These are phyloP conservation scores for Nomada flava DNA, from an alignment of 2,888 invertebrate genomes.

Conservation along the genomic window DNA sequence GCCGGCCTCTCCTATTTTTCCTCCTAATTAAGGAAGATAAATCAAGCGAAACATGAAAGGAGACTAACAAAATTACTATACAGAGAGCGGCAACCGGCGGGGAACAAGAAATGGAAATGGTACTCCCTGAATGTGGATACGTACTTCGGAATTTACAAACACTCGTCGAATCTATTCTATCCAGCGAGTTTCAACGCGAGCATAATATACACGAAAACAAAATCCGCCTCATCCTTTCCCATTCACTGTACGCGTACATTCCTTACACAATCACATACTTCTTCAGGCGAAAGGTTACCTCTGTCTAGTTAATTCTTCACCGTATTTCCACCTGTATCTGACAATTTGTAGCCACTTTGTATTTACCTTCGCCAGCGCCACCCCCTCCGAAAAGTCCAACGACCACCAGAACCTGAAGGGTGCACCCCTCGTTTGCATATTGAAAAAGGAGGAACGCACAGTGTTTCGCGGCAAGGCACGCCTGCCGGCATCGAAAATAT, in stretches of 20 bases:
- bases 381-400: too few relatives aligned
- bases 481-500: constrained; percentile 16
- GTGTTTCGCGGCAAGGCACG: constrained; percentile 40
- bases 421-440: constrained; percentile 33
- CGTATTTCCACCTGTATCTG: too few relatives aligned
- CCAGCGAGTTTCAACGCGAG: too few relatives aligned
- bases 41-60: constrained; percentile 8
- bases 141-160: not conserved
- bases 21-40: constrained; percentile 28
- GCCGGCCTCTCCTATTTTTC: not conserved
- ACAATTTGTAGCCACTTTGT: too few relatives aligned
- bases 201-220: too few relatives aligned
- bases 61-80: not conserved
- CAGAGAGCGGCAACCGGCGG: not conserved
- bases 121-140: constrained; percentile 1
- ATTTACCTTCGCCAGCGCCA: too few relatives aligned
- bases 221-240: too few relatives aligned
- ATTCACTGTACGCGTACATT: not conserved
- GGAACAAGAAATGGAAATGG: constrained; percentile 9
- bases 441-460: constrained; percentile 9
- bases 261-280: constrained; percentile 61
- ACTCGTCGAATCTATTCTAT: not conserved
- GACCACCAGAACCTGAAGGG: not conserved
- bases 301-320: constrained; percentile 59
- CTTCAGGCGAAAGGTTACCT: constrained; percentile 66